Percentiles rank a stretch among this genome's conserved stretches.
These are phyloP conservation scores for Alviniconcha marisindica DNA, from an alignment of 1,140 invertebrate species.

Conservation along the genomic window DNA sequence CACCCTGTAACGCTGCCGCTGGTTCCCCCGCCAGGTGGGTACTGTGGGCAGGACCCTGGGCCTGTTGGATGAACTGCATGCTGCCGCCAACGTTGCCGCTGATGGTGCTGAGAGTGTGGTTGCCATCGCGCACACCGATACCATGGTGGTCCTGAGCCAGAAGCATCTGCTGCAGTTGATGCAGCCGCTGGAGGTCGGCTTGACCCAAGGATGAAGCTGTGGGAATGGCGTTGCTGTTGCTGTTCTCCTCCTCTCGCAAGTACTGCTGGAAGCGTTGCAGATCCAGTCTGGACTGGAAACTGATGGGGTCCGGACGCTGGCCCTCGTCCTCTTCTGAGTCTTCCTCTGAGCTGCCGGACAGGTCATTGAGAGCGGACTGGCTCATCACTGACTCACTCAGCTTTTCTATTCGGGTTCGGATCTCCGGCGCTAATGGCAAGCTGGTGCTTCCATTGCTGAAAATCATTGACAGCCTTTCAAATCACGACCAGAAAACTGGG, in stretches of 20 bases:
- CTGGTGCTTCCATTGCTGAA: background rate
- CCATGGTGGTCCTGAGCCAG: background rate
- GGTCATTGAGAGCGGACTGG: slow-evolving; percentile 69
- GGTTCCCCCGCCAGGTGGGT: slow-evolving; percentile 29
- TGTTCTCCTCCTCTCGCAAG: slow-evolving; percentile 63
- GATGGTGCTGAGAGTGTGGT: slow-evolving; percentile 61
- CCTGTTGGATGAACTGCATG: slow-evolving; percentile 48
- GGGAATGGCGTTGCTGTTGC: slow-evolving; percentile 29
- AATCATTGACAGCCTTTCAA: background rate
- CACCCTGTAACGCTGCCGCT: background rate
- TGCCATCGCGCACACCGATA: background rate
- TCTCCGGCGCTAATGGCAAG: slow-evolving; percentile 54
- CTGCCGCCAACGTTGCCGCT: slow-evolving; percentile 60
- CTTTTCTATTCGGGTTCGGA: slow-evolving; percentile 61
- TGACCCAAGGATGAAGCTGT: background rate
- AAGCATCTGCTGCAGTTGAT: slow-evolving; percentile 25
- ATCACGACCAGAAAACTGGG: background rate
- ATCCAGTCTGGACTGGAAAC: slow-evolving; percentile 68
- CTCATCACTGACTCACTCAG: slow-evolving; percentile 72
- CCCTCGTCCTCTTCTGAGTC: slow-evolving; percentile 34
- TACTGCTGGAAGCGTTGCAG: slow-evolving; percentile 69
- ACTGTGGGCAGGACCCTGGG: slow-evolving; percentile 55
- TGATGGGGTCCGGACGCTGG: slow-evolving; percentile 52
- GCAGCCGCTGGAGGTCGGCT: slow-evolving; percentile 9
- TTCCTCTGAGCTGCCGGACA: slow-evolving; percentile 52